Evolutionary conservation across 2,113 vertebrate genomes (phyloP), one percentile per base, ranked within the genome.

Genomic region (Piprites chloris): DNA sequence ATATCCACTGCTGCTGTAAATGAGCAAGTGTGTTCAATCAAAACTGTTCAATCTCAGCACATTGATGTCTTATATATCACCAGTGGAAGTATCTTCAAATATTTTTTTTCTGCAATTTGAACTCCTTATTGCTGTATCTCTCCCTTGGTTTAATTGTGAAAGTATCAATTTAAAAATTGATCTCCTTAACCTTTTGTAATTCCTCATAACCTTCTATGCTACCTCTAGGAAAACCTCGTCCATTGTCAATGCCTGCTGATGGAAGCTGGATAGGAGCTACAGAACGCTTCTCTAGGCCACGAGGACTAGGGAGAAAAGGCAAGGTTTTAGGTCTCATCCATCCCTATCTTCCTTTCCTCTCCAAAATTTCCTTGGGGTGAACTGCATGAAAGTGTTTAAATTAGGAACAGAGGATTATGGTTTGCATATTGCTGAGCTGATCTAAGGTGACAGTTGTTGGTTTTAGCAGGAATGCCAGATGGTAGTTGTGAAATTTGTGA

Each of bases 191-290:
- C 33, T 44, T 58, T 20, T 27, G 5, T 69, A 76, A 55, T 27
- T 85, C 39, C 6, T 46, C 27, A 14, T 62, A 55, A 27, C 5
- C 9, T 83, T 72, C 33, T 69, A 2, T 93, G 4, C 26, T 96
- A 10, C 47, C 50, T 61, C 55, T 95, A 99, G 99, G 98, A 91
- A 99, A 99, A 96, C 98, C 99, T 65, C 98, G 99, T 37, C 99
- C 99, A 10, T 89, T 99, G 90, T 99, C 99, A 89, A 99, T 99
- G 99, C 99, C 99, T 27, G 99, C 98, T 11, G 99, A 99, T 55
- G 97, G 97, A 27, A 98, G 98, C 55, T 98, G 98, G 93, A 97
- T 99, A 83, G 98, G 95, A 39, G 97, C 96, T 33, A 98, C 97
- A 27, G 98, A 99, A 62, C 92, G 97, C 37, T 98, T 98, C 42